phyloP scores from a whole-genome alignment of 2,888 invertebrate species.

The Eremobia ochroleuca region DNA sequence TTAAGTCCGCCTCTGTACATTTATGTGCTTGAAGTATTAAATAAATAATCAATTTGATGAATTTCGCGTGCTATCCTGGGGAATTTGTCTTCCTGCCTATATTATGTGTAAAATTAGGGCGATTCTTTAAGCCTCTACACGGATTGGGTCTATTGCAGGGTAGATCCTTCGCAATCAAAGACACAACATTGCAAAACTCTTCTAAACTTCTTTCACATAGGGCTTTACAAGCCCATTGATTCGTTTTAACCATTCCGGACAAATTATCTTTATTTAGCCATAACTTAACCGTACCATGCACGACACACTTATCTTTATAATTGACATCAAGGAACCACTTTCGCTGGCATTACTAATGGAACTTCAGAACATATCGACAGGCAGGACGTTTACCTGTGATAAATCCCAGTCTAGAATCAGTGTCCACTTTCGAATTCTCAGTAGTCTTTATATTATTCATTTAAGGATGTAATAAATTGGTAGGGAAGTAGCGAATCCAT shows the following conservation, averaged over 20 bases:
- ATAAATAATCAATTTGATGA: neutral
- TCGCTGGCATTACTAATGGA: constrained; percentile 65
- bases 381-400: constrained; percentile 51
- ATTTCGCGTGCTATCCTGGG: neutral
- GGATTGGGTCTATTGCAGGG: neutral
- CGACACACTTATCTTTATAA: constrained; percentile 57
- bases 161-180: neutral
- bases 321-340: constrained; percentile 64
- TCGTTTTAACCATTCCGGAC: neutral
- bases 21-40: too few species aligned
- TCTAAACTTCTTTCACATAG: neutral
- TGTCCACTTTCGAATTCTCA: constrained; percentile 76
- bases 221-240: neutral
- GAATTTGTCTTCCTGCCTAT: neutral
- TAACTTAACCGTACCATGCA: constrained; percentile 18
- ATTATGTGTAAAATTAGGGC: neutral
- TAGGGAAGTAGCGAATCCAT: constrained; percentile 74
- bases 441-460: constrained; percentile 75
- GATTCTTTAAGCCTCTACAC: neutral
- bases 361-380: constrained; percentile 55
- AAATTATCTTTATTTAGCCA: constrained; percentile 32
- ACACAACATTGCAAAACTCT: neutral
- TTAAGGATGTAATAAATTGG: constrained; percentile 77
- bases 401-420: constrained; percentile 60
- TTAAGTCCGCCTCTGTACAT: too few species aligned